These are phyloP conservation scores for Gobio occitaniae DNA, from an alignment of 2,797 vertebrate genomes.

Conservation along the genomic window DNA sequence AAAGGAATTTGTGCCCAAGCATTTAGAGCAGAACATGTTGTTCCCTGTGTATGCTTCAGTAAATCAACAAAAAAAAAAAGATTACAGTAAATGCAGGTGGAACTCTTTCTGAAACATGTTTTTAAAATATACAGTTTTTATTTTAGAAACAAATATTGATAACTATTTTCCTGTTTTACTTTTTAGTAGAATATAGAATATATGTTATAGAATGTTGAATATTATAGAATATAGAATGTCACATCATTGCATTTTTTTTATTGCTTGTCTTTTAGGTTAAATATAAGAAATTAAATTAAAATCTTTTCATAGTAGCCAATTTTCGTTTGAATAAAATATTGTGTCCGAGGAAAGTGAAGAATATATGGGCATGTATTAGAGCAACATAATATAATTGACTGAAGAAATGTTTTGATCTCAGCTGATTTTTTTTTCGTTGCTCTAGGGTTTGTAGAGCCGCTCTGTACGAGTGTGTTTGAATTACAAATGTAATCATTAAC, in stretches of 20 bases:
- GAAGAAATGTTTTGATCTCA: slow-evolving; percentile 22
- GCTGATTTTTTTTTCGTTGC: neutral
- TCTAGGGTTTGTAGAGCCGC: slow-evolving; percentile 9
- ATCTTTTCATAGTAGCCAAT: neutral
- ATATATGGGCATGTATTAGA: slow-evolving; percentile 16
- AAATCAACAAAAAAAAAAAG: neutral
- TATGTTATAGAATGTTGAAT: too few relatives aligned
- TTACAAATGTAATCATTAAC: slow-evolving; percentile 31
- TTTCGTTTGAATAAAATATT: neutral
- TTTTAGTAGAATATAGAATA: neutral
- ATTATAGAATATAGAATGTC: neutral
- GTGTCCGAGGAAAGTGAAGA: slow-evolving; percentile 31
- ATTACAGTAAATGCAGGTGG: too few relatives aligned
- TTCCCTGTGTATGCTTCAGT: neutral
- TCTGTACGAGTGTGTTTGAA: neutral
- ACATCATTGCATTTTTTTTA: neutral
- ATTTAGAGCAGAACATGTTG: neutral
- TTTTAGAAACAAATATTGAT: neutral
- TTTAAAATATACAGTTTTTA: neutral
- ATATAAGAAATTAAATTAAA: neutral
- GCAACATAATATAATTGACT: slow-evolving; percentile 22
- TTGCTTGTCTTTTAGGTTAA: neutral
- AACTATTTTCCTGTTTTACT: neutral
- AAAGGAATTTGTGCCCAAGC: neutral
- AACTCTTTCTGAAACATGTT: too few relatives aligned